Percentiles rank a stretch among this genome's conserved stretches.
These are phyloP conservation scores for Seira sanloemensis DNA, from an alignment of 2,888 invertebrate genomes.

Conservation along the genomic window DNA sequence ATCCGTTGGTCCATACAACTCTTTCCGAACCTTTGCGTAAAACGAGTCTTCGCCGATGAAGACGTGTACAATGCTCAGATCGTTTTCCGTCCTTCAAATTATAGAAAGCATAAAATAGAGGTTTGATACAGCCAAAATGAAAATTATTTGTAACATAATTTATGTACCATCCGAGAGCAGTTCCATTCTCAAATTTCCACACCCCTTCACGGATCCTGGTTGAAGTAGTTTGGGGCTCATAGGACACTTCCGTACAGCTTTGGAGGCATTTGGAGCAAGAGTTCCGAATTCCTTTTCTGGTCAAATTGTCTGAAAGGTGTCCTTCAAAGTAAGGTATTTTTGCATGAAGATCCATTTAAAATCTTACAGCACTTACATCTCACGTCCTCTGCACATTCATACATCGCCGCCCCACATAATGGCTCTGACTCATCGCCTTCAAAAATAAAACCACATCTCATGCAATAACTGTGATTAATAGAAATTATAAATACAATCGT, in stretches of 20 bases:
- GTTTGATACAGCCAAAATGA: background rate
- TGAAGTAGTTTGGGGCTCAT: slow-evolving; percentile 48
- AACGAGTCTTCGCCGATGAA: slow-evolving; percentile 67
- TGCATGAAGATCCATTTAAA: background rate
- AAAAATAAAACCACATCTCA: background rate
- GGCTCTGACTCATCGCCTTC: slow-evolving; percentile 52
- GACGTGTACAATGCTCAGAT: slow-evolving; percentile 70
- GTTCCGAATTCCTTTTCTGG: slow-evolving; percentile 39
- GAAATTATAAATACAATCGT: no score
- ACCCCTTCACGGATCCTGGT: slow-evolving; percentile 33
- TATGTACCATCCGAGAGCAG: slow-evolving; percentile 28
- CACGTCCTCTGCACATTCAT: slow-evolving; percentile 62
- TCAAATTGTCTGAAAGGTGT: slow-evolving; percentile 32
- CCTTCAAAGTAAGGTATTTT: background rate
- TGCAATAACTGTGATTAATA: no score
- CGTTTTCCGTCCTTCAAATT: slow-evolving; percentile 59
- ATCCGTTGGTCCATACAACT: slow-evolving; percentile 68
- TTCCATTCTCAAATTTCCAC: slow-evolving; percentile 51
- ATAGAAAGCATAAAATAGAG: background rate
- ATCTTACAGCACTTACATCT: slow-evolving; percentile 50
- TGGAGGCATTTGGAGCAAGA: slow-evolving; percentile 46
- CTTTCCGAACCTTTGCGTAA: slow-evolving; percentile 66
- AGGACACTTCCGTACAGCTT: slow-evolving; percentile 60
- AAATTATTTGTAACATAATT: background rate
- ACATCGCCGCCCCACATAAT: slow-evolving; percentile 62